Evolutionary conservation across 2,888 invertebrate species (phyloP).

Genomic region (Pegoplata infirma): DNA sequence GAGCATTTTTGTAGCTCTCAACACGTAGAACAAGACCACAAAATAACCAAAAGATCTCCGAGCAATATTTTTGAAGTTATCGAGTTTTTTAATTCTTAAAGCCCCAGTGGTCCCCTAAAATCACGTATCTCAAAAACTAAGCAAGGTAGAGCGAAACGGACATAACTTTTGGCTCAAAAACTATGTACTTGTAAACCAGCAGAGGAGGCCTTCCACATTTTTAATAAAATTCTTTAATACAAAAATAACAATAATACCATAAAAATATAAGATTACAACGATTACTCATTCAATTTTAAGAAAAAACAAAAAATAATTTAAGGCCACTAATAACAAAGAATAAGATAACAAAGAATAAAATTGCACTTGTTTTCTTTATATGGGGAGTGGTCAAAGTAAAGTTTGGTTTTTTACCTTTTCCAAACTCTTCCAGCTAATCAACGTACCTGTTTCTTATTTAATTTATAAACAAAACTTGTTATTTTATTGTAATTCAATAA

Average conservation of each 20-base stretch:
- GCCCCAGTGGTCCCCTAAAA: too few species aligned
- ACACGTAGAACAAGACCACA: too few species aligned
- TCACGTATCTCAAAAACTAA: too few species aligned
- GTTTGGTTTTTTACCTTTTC: neutral
- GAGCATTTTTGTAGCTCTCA: too few species aligned
- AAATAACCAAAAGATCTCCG: too few species aligned
- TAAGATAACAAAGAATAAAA: conserved; percentile 53
- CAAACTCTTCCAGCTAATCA: neutral
- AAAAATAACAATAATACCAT: too few species aligned
- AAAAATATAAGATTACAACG: conserved; percentile 36
- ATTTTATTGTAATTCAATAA: neutral
- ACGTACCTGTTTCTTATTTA: conserved; percentile 1
- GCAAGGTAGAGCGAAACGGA: too few species aligned
- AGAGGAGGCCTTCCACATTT: conserved; percentile 89
- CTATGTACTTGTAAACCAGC: conserved; percentile 80
- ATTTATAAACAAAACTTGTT: neutral
- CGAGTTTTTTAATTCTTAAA: too few species aligned
- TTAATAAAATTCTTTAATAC: neutral
- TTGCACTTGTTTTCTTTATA: conserved; percentile 53
- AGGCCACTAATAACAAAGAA: conserved; percentile 4
- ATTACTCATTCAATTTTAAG: conserved; percentile 49
- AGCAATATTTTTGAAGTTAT: too few species aligned
- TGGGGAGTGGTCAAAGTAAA: conserved; percentile 51
- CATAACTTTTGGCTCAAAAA: too few species aligned
- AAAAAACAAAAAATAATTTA: conserved; percentile 6